Conservation (phyloP, 2,888 invertebrate genomes). For the Nomada goodeniana region DNA sequence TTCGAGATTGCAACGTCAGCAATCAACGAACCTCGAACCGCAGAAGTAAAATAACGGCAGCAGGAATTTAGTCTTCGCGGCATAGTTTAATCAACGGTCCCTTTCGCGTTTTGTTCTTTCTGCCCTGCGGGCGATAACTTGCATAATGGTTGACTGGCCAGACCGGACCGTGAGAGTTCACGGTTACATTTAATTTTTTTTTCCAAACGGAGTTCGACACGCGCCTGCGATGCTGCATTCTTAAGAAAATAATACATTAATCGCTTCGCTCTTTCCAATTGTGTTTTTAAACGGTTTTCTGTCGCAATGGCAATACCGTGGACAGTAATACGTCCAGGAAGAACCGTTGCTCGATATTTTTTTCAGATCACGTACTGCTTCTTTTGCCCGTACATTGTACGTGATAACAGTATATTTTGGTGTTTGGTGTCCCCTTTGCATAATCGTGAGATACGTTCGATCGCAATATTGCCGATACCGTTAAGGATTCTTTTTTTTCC, state of each 20-base stretch:
- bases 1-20: conserved; percentile 30
- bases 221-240: not conserved
- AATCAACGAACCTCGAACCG: conserved; percentile 20
- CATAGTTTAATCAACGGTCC: not conserved
- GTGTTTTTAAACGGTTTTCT: not conserved
- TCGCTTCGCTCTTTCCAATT: not conserved
- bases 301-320: not conserved
- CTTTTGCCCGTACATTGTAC: conserved; percentile 5
- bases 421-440: conserved; percentile 27
- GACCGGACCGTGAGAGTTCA: conserved; percentile 67
- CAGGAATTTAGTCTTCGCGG: not conserved
- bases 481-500: conserved; percentile 20
- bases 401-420: conserved; percentile 48
- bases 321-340: conserved; percentile 22
- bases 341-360: conserved; percentile 64
- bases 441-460: not conserved
- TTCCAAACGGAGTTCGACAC: conserved; percentile 13
- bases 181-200: conserved; percentile 61
- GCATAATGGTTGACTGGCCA: conserved; percentile 37
- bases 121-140: conserved; percentile 33
- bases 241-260: not conserved
- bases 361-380: conserved; percentile 56
- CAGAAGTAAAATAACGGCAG: conserved; percentile 4
- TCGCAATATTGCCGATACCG: conserved; percentile 29
- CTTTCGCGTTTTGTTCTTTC: not conserved